Base-by-base conservation (phyloP, 2,888 invertebrate genomes). In the Sipunculus nudus region DNA sequence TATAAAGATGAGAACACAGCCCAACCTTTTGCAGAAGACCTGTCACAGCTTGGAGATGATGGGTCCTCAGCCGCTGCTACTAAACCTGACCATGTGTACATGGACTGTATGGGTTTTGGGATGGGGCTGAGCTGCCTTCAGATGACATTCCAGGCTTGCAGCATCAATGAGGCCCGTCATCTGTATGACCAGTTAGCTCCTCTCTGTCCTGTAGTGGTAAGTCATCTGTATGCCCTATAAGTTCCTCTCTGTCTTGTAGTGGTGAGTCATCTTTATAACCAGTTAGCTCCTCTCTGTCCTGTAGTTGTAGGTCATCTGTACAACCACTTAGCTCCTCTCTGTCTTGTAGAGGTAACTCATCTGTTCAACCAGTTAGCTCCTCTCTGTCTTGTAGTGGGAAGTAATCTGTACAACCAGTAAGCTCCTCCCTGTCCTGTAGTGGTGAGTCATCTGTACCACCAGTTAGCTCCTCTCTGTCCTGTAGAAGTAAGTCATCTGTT, bases 51-150 rank as follows among this genome's bases (percentile, higher is more conserved):
- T n/a, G 87, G 87, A 0, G 92, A 92, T 78, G 68, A 68, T 43
- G 76, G 74, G 5, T 84, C 85, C 61, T 85, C 87, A 70, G 89
- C 89, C 50, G 87, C 88, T 50, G 90, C 89, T 1, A 92, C 92
- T 0, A 86, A 89, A 75, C 92, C 92, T 0, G 93, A 97, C 86
- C 93, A 95, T 78, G 92, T 99, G 67, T 96, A 98, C 78, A 91
- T 99, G 91, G 99, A 99, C 84, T 94, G 96, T 1, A 98, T 99
- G 98, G 98, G 97, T 26, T 99, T 99, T 83, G 98, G 97, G 56
- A 99, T 99, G 99, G 99, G 99, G 31, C 96, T 96, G 83, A 96
- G 94, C 78, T 98, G 97, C 81, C 87, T 98, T 39, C 98, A 98
- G 84, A 88, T 82, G 60, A 86, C 86, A 19, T 98, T 99, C 86